Percentiles rank a stretch among this genome's conserved stretches.
These are phyloP conservation scores for Diploscapter pachys DNA, from an alignment of 1,140 invertebrate species.

Conservation along the genomic window DNA sequence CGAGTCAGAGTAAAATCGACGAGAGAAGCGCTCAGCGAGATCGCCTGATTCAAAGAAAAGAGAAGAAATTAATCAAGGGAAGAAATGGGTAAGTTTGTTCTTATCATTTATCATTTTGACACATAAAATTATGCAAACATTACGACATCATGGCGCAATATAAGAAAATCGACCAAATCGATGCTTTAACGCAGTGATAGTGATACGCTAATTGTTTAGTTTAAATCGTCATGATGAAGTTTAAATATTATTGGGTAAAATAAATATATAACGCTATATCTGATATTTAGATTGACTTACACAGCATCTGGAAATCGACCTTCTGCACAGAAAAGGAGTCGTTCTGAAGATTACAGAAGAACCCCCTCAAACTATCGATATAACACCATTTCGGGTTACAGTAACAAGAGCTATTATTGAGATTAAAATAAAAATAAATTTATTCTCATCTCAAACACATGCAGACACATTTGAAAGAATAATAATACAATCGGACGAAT, in stretches of 20 bases:
- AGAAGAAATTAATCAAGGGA: slow-evolving; percentile 50
- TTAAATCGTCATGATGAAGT: neutral
- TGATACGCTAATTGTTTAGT: neutral
- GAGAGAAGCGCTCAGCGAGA: slow-evolving; percentile 40
- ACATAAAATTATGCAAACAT: slow-evolving; percentile 21
- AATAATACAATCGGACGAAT: too few species aligned
- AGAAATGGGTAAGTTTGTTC: slow-evolving; percentile 44
- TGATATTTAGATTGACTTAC: neutral
- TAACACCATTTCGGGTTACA: neutral
- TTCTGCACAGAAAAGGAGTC: neutral
- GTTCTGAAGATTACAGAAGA: neutral
- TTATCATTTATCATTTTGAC: slow-evolving; percentile 49
- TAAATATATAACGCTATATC: too few species aligned
- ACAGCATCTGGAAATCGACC: neutral
- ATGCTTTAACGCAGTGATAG: neutral
- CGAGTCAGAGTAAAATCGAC: slow-evolving; percentile 21
- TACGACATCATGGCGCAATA: neutral
- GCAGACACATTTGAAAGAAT: too few species aligned
- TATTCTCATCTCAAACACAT: too few species aligned
- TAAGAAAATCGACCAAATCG: too few species aligned
- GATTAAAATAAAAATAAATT: too few species aligned
- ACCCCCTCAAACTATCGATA: neutral
- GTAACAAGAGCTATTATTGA: too few species aligned
- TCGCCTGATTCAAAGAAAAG: slow-evolving; percentile 42
- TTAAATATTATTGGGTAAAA: too few species aligned